Evolutionary conservation across 2,113 vertebrate species (phyloP).

Genomic region (Zosterops hypoxanthus): DNA sequence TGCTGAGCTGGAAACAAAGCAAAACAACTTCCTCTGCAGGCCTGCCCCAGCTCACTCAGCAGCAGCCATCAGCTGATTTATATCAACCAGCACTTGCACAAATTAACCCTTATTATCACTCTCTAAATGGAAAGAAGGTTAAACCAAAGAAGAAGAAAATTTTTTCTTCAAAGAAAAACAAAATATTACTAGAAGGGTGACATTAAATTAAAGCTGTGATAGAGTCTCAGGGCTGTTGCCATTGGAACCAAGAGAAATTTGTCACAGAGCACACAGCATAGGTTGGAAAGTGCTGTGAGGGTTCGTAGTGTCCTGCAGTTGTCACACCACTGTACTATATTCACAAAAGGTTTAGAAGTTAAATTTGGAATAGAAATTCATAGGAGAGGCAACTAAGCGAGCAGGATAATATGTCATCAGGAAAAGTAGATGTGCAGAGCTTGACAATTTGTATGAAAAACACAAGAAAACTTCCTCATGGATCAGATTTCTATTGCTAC

Average conservation of each 20-base stretch:
- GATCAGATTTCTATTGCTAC: not conserved
- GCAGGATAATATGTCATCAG: not conserved
- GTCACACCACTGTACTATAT: not conserved
- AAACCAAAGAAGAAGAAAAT: not conserved
- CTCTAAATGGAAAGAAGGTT: not conserved
- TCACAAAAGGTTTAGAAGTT: not conserved
- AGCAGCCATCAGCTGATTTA: not conserved
- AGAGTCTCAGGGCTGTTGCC: not conserved
- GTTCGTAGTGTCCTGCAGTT: not conserved
- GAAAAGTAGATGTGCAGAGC: not conserved
- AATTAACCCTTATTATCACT: not conserved
- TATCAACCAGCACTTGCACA: not conserved
- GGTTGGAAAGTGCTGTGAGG: not conserved
- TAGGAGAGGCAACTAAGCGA: not conserved
- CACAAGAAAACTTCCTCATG: not conserved
- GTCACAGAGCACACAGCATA: not conserved
- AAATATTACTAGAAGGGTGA: not conserved
- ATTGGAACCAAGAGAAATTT: not conserved
- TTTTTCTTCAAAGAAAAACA: not conserved
- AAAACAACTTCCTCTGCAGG: slow-evolving; percentile 1
- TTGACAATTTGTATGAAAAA: not conserved
- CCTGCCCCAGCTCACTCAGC: not conserved
- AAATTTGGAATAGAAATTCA: not conserved
- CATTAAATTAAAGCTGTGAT: not conserved
- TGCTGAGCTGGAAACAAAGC: slow-evolving; percentile 15